Percentiles rank a stretch among this genome's conserved stretches.
phyloP scores from a whole-genome alignment of 2,888 invertebrate species.

The Oxycera nigricornis region DNA sequence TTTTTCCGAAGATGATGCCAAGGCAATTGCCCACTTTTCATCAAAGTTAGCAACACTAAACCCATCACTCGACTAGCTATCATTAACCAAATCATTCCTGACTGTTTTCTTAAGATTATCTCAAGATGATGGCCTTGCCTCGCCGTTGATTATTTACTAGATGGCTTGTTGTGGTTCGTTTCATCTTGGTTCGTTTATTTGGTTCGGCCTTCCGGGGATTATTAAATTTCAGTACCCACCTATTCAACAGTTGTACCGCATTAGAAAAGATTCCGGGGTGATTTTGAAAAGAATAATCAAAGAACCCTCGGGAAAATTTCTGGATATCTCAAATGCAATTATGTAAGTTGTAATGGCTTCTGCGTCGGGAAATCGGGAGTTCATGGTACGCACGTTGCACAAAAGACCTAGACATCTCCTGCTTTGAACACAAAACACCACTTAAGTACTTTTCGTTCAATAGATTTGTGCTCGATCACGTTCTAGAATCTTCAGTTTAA shows the following conservation, averaged over 20 bases:
- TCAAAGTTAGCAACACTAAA: neutral
- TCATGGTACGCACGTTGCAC: neutral
- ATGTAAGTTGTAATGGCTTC: constrained; percentile 24
- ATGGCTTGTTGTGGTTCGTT: constrained; percentile 25
- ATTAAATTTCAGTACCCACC: constrained; percentile 21
- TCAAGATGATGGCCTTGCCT: neutral
- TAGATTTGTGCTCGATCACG: constrained; percentile 39
- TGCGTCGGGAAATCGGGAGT: neutral
- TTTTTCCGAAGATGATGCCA: too few relatives aligned
- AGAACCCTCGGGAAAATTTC: constrained; percentile 6
- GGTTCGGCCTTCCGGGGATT: constrained; percentile 7
- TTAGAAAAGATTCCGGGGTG: neutral
- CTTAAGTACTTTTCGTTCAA: constrained; percentile 28
- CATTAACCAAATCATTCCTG: neutral
- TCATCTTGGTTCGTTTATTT: neutral
- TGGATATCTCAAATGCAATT: constrained; percentile 31
- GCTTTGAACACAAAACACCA: constrained; percentile 29
- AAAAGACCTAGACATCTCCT: neutral
- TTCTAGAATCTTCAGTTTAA: constrained; percentile 36
- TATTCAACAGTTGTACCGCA: constrained; percentile 15
- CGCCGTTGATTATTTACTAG: constrained; percentile 1
- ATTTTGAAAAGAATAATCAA: neutral
- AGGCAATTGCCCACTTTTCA: too few relatives aligned
- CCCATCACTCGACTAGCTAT: neutral
- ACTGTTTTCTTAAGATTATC: constrained; percentile 6